Evolutionary conservation across 2,888 invertebrate species (phyloP).

Genomic region (Hesperia comma): DNA sequence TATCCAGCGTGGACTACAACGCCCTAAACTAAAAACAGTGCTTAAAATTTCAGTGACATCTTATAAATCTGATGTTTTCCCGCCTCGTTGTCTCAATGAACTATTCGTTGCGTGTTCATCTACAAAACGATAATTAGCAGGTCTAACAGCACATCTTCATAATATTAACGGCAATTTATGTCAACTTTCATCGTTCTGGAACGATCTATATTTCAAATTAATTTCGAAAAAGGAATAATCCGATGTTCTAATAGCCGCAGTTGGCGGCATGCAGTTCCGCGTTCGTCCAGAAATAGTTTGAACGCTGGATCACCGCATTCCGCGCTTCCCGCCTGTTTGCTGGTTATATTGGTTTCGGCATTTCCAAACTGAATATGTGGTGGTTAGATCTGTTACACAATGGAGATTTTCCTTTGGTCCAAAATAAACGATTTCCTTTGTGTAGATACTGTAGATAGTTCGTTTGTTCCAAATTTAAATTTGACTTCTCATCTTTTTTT

Average conservation of each 20-base stretch:
- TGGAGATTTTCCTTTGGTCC: neutral
- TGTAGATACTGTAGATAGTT: too few species aligned
- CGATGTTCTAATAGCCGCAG: slow-evolving; percentile 40
- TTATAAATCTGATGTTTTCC: too few species aligned
- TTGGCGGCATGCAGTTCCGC: slow-evolving; percentile 60
- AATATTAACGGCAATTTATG: slow-evolving; percentile 17
- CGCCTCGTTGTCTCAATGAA: too few species aligned
- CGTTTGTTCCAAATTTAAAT: neutral
- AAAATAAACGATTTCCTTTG: slow-evolving; percentile 2
- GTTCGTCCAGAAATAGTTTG: slow-evolving; percentile 69
- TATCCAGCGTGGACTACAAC: too few species aligned
- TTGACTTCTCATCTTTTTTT: neutral
- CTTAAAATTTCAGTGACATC: too few species aligned
- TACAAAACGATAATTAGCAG: slow-evolving; percentile 7
- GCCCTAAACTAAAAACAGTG: too few species aligned
- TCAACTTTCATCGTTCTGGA: slow-evolving; percentile 9
- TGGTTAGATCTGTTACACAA: slow-evolving; percentile 13
- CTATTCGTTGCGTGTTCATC: neutral
- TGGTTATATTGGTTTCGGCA: slow-evolving; percentile 55
- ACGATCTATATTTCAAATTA: slow-evolving; percentile 35
- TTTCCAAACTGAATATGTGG: slow-evolving; percentile 45
- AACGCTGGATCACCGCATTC: slow-evolving; percentile 63
- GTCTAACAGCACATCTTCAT: neutral
- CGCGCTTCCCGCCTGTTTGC: slow-evolving; percentile 56
- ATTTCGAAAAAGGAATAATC: slow-evolving; percentile 52